Percentiles rank a stretch among this genome's conserved stretches.
Evolutionary conservation across 2,797 vertebrate genomes (phyloP).

Genomic region (Platyrinchus mystaceus): DNA sequence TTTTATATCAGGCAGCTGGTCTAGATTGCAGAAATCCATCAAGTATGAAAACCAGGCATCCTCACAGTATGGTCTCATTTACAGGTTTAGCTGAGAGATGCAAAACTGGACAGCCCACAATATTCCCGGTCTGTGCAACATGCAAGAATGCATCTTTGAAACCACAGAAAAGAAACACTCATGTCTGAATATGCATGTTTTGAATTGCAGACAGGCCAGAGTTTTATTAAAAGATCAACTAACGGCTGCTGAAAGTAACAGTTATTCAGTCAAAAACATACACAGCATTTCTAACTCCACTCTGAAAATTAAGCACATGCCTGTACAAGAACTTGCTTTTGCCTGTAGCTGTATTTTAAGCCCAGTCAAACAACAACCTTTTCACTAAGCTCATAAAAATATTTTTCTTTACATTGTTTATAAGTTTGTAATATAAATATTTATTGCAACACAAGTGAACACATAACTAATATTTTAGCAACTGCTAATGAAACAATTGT

Average conservation of each 20-base stretch:
- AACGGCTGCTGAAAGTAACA: neutral
- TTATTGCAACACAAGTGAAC: neutral
- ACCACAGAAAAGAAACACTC: neutral
- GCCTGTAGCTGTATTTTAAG: conserved; percentile 25
- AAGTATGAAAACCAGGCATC: neutral
- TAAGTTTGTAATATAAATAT: neutral
- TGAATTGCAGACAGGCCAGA: neutral
- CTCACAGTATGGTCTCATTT: neutral
- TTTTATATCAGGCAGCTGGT: neutral
- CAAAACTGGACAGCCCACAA: neutral
- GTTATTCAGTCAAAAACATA: neutral
- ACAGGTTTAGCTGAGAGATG: neutral
- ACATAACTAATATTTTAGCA: neutral
- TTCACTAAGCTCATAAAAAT: neutral
- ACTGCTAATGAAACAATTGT: neutral
- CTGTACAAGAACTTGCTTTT: neutral
- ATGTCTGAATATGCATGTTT: neutral
- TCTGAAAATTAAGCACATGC: neutral
- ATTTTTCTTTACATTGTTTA: neutral
- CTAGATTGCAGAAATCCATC: neutral
- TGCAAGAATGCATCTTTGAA: neutral
- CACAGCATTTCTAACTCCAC: neutral
- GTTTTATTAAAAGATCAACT: neutral
- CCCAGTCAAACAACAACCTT: neutral
- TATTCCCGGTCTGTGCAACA: neutral